Evolutionary conservation across 2,797 vertebrate species (phyloP).

Genomic region (Rhyacichthys aspro): DNA sequence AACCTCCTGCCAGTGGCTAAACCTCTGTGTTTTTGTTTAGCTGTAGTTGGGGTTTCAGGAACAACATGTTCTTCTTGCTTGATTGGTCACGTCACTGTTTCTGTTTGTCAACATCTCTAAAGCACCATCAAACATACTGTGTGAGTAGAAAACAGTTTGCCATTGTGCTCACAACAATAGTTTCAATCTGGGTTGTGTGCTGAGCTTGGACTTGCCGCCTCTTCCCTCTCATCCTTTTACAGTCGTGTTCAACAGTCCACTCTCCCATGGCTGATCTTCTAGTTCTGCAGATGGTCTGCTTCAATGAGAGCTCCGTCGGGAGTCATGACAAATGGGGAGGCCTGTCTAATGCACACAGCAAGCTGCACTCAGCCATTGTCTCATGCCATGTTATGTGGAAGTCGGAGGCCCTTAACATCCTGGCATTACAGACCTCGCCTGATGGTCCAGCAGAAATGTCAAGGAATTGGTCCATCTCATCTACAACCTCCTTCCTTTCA

Average conservation of each 20-base stretch:
- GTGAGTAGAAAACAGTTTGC: slow-evolving; percentile 7
- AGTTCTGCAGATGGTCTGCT: slow-evolving; percentile 7
- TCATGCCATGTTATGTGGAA: slow-evolving; percentile 5
- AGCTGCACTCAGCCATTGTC: slow-evolving; percentile 7
- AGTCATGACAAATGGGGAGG: slow-evolving; percentile 9
- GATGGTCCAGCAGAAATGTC: slow-evolving; percentile 13
- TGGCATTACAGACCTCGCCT: slow-evolving; percentile 6
- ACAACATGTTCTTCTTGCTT: not conserved
- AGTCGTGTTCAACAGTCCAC: not conserved
- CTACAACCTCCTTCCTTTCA: not conserved
- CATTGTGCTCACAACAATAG: not conserved
- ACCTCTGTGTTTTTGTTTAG: not conserved
- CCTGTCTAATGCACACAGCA: slow-evolving; percentile 5
- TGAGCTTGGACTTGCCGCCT: slow-evolving; percentile 6
- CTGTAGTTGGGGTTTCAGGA: not conserved
- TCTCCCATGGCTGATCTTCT: slow-evolving; percentile 7
- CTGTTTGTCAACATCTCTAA: slow-evolving; percentile 3
- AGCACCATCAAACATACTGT: slow-evolving; percentile 3
- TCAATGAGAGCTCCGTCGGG: slow-evolving; percentile 5
- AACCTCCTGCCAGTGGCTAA: not conserved
- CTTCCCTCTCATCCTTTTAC: slow-evolving; percentile 3
- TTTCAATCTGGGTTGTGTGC: slow-evolving; percentile 13
- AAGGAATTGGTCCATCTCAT: slow-evolving; percentile 5
- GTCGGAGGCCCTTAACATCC: slow-evolving; percentile 6
- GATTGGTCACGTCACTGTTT: not conserved